Evolutionary conservation across 2,888 invertebrate species (phyloP), one percentile per base, ranked within the genome.

Genomic region (Mechanitis messenoides): DNA sequence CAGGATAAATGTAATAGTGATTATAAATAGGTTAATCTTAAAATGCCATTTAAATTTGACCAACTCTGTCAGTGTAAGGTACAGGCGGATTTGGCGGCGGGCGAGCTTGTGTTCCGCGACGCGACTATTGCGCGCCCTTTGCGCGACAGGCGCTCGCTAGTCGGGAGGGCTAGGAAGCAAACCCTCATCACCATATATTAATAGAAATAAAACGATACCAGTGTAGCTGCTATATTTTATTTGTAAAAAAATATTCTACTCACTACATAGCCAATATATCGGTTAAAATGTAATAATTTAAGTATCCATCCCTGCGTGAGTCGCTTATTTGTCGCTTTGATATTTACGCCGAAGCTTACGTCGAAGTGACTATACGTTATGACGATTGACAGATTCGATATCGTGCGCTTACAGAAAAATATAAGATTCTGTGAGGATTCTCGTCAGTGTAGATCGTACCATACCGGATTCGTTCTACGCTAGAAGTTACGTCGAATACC

Each of bases 181-280:
- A 86, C 91, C 12, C 84, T 90, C 3, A 70, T 91, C 55, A 85
- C 86, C 65, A 87, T 84, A 2, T 90, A 79, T 68, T 56, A 59
- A 60, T 53, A 67, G 72, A 76, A 80, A 79, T 72, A 69, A 69
- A 64, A 65, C 64, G 45, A 61, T 63, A 56, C 31, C 6, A 3
- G 58, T 86, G 84, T 91, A 90, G 90, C 90, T 90, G 91, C 91
- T 91, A 91, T 88, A 85, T 87, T 92, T 92, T 92, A 92, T 92
- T 92, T 92, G 92, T 92, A 92, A 92, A 92, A 92, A 92, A 92
- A 92, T 92, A 92, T 91, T 91, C 92, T 92, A 92, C 92, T 88
- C 89, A 91, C 92, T 92, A 92, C 91, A 91, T 92, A 92, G 92
- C 92, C 91, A 92, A 92, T 91, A 91, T 91, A 89, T 89, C 90